Percentiles rank a stretch among this genome's conserved stretches.
phyloP scores from a whole-genome alignment of 2,888 invertebrate genomes.

The Euzophera pinguis region DNA sequence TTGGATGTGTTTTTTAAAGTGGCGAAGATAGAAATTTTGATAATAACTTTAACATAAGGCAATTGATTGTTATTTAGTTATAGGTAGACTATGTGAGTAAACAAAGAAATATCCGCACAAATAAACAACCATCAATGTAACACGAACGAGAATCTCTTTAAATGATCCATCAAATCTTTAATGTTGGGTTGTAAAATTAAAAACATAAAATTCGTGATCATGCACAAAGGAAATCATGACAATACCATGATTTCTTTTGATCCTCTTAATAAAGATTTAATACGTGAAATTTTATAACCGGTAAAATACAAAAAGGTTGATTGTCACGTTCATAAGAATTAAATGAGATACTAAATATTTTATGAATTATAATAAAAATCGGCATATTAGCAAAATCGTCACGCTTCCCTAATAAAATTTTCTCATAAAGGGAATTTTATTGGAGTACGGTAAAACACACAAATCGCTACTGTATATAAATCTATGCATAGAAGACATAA shows the following conservation, averaged over 20 bases:
- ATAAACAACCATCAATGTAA: no score
- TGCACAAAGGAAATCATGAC: neutral
- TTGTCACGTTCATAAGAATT: constrained; percentile 29
- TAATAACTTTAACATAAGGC: no score
- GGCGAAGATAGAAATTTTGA: no score
- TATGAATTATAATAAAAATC: constrained; percentile 64
- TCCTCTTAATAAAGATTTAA: neutral
- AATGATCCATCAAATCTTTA: no score
- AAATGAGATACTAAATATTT: constrained; percentile 37
- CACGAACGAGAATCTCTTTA: no score
- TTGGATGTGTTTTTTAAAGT: no score
- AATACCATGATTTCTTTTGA: neutral
- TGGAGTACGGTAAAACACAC: constrained; percentile 58
- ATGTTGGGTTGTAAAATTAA: neutral
- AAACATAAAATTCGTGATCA: neutral
- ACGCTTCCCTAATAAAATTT: constrained; percentile 59
- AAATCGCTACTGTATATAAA: constrained; percentile 55
- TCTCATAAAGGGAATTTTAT: constrained; percentile 66
- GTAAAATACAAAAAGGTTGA: constrained; percentile 15
- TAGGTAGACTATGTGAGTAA: no score
- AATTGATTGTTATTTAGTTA: no score
- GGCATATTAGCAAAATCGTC: constrained; percentile 62
- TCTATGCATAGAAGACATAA: constrained; percentile 67
- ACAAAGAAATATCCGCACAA: neutral
- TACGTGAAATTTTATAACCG: neutral